phyloP scores from a whole-genome alignment of 2,888 invertebrate species.

The Andrena dorsata region DNA sequence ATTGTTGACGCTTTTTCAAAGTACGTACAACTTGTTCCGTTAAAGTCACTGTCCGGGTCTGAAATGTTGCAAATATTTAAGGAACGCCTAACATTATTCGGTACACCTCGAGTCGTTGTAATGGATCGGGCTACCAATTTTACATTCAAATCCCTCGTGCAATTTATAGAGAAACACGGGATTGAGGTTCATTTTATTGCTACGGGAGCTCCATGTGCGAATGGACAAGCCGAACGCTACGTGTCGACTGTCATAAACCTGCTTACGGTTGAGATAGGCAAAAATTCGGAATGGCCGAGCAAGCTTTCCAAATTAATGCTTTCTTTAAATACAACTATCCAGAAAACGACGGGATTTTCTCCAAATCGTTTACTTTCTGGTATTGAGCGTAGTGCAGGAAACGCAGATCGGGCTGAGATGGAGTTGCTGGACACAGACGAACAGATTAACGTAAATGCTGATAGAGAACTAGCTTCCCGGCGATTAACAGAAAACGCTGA shows the following conservation, averaged over 20 bases:
- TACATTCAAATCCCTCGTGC: conserved; percentile 28
- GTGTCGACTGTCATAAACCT: not conserved
- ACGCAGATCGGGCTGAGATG: not conserved
- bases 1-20: conserved; percentile 29
- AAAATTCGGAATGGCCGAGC: conserved; percentile 1
- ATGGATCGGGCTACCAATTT: conserved; percentile 35
- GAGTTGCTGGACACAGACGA: not conserved
- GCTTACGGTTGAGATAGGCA: conserved; percentile 3
- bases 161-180: conserved; percentile 54
- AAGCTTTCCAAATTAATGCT: not conserved
- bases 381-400: not conserved
- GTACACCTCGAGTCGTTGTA: conserved; percentile 5
- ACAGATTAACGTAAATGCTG: not conserved
- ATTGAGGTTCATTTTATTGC: not conserved
- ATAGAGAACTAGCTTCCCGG: not conserved
- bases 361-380: conserved; percentile 9
- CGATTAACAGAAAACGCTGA: not conserved
- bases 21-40: conserved; percentile 53
- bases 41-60: conserved; percentile 3
- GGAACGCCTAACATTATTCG: conserved; percentile 20
- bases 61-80: conserved; percentile 14
- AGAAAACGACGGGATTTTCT: conserved; percentile 8
- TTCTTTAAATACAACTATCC: not conserved
- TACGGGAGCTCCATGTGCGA: not conserved
- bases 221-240: not conserved